A percentile compares a stretch with the other conserved stretches of the same genome.
Evolutionary conservation across 2,113 vertebrate species (phyloP).

Genomic region (Rhinoptilus africanus): DNA sequence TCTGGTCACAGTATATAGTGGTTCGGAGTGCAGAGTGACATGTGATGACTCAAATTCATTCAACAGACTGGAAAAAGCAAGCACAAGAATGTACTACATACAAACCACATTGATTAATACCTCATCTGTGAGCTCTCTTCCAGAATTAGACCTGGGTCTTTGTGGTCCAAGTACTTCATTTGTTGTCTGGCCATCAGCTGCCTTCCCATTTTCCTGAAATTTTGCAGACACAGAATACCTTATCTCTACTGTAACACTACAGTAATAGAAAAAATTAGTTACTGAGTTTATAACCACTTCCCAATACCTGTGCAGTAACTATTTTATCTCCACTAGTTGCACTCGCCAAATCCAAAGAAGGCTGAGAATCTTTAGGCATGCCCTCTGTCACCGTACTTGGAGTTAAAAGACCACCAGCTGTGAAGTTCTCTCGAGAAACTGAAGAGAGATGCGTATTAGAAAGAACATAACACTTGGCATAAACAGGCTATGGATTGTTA

Average conservation of each 20-base stretch:
- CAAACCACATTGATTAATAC: slow-evolving; percentile 62
- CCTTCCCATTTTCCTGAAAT: slow-evolving; percentile 88
- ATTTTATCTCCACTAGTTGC: slow-evolving; percentile 97
- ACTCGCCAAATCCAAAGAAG: slow-evolving; percentile 95
- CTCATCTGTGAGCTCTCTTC: slow-evolving; percentile 97
- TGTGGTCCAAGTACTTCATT: slow-evolving; percentile 87
- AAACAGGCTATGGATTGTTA: background rate
- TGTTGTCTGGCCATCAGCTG: slow-evolving; percentile 79
- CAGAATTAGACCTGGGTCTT: slow-evolving; percentile 94
- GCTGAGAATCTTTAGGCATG: slow-evolving; percentile 89
- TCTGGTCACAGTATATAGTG: background rate
- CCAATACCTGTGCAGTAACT: slow-evolving; percentile 88
- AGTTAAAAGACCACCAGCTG: slow-evolving; percentile 83
- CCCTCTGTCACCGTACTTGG: slow-evolving; percentile 80
- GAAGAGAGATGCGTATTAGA: background rate
- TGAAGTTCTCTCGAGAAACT: slow-evolving; percentile 75
- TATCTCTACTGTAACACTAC: background rate
- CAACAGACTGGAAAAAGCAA: background rate
- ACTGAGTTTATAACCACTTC: background rate
- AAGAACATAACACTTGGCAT: background rate
- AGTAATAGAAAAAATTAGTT: background rate
- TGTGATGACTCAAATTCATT: background rate
- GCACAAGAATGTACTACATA: background rate
- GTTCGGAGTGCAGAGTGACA: background rate
- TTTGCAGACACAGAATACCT: background rate